Evolutionary conservation across 2,888 invertebrate species (phyloP).

Genomic region (Platypus cylindrus): DNA sequence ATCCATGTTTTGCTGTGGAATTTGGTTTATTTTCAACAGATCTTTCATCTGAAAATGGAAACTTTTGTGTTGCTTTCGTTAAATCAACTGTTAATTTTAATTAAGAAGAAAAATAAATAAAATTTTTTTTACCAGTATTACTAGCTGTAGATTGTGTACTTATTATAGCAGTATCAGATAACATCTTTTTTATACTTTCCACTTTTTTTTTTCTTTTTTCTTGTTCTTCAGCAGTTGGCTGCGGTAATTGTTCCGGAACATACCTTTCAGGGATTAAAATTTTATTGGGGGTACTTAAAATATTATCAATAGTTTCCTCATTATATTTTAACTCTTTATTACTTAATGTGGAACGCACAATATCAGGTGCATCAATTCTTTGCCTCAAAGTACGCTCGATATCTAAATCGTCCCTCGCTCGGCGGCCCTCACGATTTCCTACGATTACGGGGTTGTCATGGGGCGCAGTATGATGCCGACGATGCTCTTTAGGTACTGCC

Average conservation of each 20-base stretch:
- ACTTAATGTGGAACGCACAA: conserved; percentile 69
- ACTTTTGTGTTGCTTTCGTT: background rate
- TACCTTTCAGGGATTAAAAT: conserved; percentile 86
- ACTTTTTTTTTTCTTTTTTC: conserved; percentile 75
- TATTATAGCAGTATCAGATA: conserved; percentile 55
- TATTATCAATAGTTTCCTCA: conserved; percentile 72
- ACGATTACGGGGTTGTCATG: conserved; percentile 35
- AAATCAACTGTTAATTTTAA: background rate
- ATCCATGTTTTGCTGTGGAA: conserved; percentile 10
- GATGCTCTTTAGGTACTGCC: conserved; percentile 67
- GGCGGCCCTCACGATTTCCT: conserved; percentile 29
- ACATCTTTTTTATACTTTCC: conserved; percentile 82
- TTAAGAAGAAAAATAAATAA: conserved; percentile 1
- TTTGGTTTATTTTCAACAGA: conserved; percentile 9
- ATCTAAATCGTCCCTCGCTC: conserved; percentile 73
- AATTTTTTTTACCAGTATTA: conserved; percentile 16
- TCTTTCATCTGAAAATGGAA: conserved; percentile 6
- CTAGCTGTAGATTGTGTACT: conserved; percentile 29
- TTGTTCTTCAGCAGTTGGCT: conserved; percentile 73
- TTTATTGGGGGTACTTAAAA: conserved; percentile 78
- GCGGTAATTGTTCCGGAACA: conserved; percentile 81
- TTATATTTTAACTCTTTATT: conserved; percentile 54
- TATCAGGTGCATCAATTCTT: conserved; percentile 68
- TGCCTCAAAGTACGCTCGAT: conserved; percentile 74
- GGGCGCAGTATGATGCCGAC: conserved; percentile 79